Evolutionary conservation across 2,113 vertebrate genomes (phyloP).

Genomic region (Lepus europaeus): DNA sequence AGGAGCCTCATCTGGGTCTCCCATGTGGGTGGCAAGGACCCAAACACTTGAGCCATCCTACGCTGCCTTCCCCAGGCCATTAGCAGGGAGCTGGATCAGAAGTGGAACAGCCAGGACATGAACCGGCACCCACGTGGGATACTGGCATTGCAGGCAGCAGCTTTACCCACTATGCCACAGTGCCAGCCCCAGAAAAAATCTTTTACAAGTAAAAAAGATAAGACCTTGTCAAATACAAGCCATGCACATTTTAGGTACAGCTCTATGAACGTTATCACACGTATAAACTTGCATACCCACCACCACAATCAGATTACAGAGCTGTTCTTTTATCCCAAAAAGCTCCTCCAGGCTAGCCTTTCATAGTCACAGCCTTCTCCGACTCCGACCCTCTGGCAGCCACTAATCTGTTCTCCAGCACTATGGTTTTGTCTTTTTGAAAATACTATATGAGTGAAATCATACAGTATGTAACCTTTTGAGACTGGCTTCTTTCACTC

Average conservation of each 20-base stretch:
- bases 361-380: neutral
- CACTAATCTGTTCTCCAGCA: conserved; percentile 13
- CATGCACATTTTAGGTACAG: neutral
- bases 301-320: conserved; percentile 3
- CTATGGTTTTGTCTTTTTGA: conserved; percentile 49
- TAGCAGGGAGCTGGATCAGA: no score
- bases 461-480: conserved; percentile 53
- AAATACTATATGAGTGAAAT: conserved; percentile 54
- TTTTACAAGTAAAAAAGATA: neutral
- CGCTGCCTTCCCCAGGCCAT: no score
- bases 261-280: neutral
- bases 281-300: neutral
- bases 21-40: no score
- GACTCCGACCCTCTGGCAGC: neutral
- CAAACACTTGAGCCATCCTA: no score
- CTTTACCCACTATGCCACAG: no score
- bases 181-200: no score
- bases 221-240: neutral
- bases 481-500: conserved; percentile 59
- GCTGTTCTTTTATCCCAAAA: neutral
- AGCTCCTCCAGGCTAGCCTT: neutral
- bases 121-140: no score
- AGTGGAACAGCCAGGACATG: no score
- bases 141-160: no score
- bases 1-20: no score